These are phyloP conservation scores for Ornithorhynchus anatinus DNA, from an alignment of 2,113 vertebrate species.

Conservation along the genomic window DNA sequence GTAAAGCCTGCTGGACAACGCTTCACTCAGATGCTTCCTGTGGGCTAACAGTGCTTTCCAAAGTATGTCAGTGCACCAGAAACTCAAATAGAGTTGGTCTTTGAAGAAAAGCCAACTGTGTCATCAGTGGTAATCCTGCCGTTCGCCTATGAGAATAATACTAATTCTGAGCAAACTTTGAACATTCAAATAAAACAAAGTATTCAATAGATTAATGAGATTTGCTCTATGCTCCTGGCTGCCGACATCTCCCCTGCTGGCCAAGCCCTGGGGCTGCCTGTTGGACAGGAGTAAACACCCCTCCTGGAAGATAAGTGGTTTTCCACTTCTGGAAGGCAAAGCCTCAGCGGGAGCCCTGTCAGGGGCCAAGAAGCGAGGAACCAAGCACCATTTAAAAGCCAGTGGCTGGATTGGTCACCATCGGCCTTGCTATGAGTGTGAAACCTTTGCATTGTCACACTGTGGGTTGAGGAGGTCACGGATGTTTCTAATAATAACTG, in stretches of 20 bases:
- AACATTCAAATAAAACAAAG: constrained; percentile 32
- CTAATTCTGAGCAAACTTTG: not conserved
- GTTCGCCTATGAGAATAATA: constrained; percentile 8
- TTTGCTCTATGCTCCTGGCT: constrained; percentile 32
- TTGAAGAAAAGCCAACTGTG: constrained; percentile 6
- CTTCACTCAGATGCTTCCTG: not conserved
- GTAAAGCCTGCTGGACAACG: not conserved
- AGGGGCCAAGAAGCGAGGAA: constrained; percentile 23
- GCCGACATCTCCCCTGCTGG: constrained; percentile 46
- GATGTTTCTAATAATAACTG: too few species aligned
- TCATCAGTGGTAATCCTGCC: constrained; percentile 15
- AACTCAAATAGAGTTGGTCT: not conserved
- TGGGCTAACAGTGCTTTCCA: constrained; percentile 5
- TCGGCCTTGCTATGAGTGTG: not conserved
- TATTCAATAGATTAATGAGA: constrained; percentile 7
- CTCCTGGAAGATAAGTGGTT: not conserved
- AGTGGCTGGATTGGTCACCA: not conserved
- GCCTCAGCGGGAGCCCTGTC: constrained; percentile 8
- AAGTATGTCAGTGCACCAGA: constrained; percentile 19
- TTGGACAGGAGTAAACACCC: constrained; percentile 43
- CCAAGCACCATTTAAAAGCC: not conserved
- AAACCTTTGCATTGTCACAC: too few species aligned
- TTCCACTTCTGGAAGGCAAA: constrained; percentile 33
- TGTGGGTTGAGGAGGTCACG: too few species aligned
- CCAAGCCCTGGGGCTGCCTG: constrained; percentile 13